Conservation (phyloP, 53 echinoderm and acorn worm species). For the Paracentrotus lividus region DNA sequence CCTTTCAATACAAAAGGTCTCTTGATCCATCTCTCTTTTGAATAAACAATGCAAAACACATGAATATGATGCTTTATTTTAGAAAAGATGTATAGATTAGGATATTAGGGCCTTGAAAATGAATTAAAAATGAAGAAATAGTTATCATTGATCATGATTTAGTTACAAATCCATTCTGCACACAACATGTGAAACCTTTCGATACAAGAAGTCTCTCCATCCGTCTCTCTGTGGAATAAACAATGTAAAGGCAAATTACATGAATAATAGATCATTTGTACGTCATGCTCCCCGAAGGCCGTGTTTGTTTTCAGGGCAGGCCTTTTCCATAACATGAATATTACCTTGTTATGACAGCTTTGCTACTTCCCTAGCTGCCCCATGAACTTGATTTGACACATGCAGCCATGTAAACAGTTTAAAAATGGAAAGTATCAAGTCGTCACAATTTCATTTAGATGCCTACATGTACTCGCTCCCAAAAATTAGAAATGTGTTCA, state of each 20-base stretch:
- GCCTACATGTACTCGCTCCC: too few species aligned
- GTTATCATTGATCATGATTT: too few species aligned
- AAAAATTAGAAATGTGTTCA: too few species aligned
- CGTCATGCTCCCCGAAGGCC: neutral
- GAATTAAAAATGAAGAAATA: too few species aligned
- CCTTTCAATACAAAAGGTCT: neutral
- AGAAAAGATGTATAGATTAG: too few species aligned
- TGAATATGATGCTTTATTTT: too few species aligned
- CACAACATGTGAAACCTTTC: neutral
- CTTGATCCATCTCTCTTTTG: neutral
- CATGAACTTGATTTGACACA: neutral
- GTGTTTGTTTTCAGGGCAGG: neutral
- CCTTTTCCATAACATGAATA: neutral
- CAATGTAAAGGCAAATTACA: constrained; percentile 14
- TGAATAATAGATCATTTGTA: constrained; percentile 32
- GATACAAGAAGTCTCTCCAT: neutral
- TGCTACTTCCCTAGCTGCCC: neutral
- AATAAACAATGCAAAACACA: constrained; percentile 13
- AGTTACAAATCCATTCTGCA: neutral
- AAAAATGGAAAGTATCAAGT: too few species aligned
- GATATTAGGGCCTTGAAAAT: too few species aligned
- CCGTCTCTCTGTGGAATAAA: neutral
- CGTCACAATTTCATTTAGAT: too few species aligned
- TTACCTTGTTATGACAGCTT: constrained; percentile 15
- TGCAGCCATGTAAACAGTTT: neutral